phyloP scores from a whole-genome alignment of 1,140 invertebrate genomes.

The Leptinotarsa texana region DNA sequence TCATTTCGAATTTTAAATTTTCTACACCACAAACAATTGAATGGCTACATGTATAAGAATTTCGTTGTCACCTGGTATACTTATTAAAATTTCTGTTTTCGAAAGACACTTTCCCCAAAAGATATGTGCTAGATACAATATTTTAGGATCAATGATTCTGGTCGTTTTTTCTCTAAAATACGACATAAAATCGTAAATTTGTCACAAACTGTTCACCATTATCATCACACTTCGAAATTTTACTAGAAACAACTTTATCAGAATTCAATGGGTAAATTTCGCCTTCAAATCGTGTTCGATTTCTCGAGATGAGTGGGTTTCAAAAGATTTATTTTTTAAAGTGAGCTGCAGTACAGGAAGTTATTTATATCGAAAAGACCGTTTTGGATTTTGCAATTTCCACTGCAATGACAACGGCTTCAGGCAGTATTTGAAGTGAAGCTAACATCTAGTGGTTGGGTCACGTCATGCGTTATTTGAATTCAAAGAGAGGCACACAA shows the following conservation, averaged over 20 bases:
- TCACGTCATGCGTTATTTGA: background rate
- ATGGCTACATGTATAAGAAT: no score
- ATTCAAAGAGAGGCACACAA: background rate
- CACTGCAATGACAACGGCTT: no score
- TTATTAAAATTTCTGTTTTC: conserved; percentile 3
- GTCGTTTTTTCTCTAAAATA: background rate
- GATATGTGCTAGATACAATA: conserved; percentile 21
- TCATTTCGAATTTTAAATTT: no score
- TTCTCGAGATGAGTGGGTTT: background rate
- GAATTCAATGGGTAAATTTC: conserved; percentile 26
- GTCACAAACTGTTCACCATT: conserved; percentile 8
- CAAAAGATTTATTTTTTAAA: background rate
- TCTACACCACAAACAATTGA: no score
- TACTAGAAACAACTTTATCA: conserved; percentile 19
- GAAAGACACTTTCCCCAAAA: conserved; percentile 26
- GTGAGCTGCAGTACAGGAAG: no score
- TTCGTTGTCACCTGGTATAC: background rate
- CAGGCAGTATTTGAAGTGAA: no score
- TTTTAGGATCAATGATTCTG: conserved; percentile 5
- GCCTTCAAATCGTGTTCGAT: conserved; percentile 27
- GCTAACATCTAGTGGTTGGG: background rate
- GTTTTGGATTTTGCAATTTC: no score
- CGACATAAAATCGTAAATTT: conserved; percentile 16
- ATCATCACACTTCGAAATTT: conserved; percentile 26
- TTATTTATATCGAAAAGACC: no score